phyloP scores from a whole-genome alignment of 2,888 invertebrate species.

The Artemia sp. region DNA sequence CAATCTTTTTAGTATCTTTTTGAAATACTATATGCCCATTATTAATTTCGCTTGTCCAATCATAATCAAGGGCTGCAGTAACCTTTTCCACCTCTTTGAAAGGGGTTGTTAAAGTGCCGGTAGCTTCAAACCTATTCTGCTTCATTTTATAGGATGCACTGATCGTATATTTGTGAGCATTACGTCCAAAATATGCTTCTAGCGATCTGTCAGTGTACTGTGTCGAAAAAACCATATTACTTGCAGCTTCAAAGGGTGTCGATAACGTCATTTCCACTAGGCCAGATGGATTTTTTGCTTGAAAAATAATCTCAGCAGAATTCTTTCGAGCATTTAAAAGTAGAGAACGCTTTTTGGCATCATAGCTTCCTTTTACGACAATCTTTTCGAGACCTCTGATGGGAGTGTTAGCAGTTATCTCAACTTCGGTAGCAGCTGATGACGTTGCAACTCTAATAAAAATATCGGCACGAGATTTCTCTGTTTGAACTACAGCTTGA shows the following conservation, averaged over 20 bases:
- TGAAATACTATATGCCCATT: neutral
- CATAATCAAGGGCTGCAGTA: constrained; percentile 20
- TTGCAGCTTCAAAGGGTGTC: neutral
- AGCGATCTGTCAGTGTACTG: neutral
- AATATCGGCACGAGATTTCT: constrained; percentile 19
- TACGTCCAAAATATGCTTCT: neutral
- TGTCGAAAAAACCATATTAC: neutral
- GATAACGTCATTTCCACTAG: neutral
- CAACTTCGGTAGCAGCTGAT: neutral
- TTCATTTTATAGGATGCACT: neutral
- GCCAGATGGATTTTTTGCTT: neutral
- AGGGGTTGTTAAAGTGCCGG: constrained; percentile 19
- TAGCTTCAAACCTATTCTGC: neutral
- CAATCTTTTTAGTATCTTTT: neutral
- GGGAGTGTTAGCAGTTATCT: constrained; percentile 19
- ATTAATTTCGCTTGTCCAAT: constrained; percentile 11
- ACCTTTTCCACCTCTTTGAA: constrained; percentile 17
- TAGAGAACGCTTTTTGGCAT: neutral
- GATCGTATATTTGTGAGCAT: neutral
- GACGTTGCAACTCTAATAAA: constrained; percentile 4
- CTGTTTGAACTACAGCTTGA: constrained; percentile 19
- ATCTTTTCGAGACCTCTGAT: constrained; percentile 11
- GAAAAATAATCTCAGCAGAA: constrained; percentile 1
- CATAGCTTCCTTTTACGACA: constrained; percentile 9
- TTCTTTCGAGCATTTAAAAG: constrained; percentile 9